Percentiles rank a stretch among this genome's conserved stretches.
Conservation (phyloP, 2,113 vertebrate genomes). For the Melanotaenia duboulayi region DNA sequence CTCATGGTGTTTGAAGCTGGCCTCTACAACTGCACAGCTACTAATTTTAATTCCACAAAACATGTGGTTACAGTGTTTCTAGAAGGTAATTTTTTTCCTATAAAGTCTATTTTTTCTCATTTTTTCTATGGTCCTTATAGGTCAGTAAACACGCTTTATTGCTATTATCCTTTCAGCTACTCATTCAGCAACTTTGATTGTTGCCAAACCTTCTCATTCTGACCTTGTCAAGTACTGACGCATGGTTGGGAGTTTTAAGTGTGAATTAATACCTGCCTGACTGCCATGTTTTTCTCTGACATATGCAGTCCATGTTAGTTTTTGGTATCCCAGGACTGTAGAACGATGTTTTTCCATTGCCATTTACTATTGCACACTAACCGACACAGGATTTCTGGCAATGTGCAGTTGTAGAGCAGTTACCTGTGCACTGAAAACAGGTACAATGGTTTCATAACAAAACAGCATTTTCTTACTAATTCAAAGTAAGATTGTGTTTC, state of each 20-base stretch:
- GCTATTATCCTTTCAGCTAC: background rate
- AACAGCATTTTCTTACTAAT: background rate
- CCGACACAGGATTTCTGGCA: background rate
- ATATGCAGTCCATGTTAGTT: background rate
- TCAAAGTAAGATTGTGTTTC: background rate
- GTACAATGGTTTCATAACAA: background rate
- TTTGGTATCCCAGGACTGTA: background rate
- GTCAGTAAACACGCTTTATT: too few species aligned
- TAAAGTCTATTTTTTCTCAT: background rate
- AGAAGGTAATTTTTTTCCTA: constrained; percentile 69
- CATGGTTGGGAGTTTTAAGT: too few species aligned
- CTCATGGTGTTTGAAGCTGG: constrained; percentile 52
- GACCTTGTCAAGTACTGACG: too few species aligned
- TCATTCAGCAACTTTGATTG: too few species aligned
- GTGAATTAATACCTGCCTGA: too few species aligned
- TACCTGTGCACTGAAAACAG: background rate
- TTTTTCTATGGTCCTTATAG: background rate
- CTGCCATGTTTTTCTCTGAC: background rate
- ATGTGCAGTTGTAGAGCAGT: background rate
- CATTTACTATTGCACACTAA: background rate
- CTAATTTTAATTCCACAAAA: constrained; percentile 33
- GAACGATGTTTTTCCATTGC: background rate
- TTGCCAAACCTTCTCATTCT: too few species aligned
- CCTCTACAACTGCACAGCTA: constrained; percentile 71
- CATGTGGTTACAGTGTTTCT: constrained; percentile 66